Percentiles rank a stretch among this genome's conserved stretches.
These are phyloP conservation scores for Perca fluviatilis DNA, from an alignment of 2,113 vertebrate species.

Conservation along the genomic window DNA sequence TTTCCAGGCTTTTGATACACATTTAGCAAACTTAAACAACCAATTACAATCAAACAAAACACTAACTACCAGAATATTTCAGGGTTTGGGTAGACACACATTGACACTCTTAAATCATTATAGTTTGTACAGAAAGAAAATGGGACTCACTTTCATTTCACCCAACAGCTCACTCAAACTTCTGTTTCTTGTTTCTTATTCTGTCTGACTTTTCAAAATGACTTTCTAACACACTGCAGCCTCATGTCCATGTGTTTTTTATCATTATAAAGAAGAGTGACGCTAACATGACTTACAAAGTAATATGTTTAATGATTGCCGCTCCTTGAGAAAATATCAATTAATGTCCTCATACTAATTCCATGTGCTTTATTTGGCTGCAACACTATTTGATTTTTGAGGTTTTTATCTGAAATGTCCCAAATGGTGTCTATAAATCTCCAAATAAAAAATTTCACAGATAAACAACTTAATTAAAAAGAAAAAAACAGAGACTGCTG, in stretches of 20 bases:
- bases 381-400: not conserved
- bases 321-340: constrained; percentile 18
- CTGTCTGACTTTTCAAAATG: not conserved
- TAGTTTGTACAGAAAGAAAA: not conserved
- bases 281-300: not conserved
- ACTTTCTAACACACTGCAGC: not conserved
- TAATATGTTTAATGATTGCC: constrained; percentile 26
- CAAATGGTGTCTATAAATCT: not conserved
- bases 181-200: constrained; percentile 7
- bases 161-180: not conserved
- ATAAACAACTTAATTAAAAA: constrained; percentile 22
- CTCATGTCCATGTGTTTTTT: constrained; percentile 2
- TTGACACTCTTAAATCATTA: not conserved
- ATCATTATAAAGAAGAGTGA: not conserved
- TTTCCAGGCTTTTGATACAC: not conserved
- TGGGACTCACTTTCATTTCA: not conserved
- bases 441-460: not conserved
- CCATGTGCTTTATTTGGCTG: constrained; percentile 12
- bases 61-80: not conserved
- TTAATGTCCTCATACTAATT: constrained; percentile 6
- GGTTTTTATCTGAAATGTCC: constrained; percentile 14
- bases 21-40: not conserved
- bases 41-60: not conserved
- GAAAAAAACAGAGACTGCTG: constrained; percentile 7
- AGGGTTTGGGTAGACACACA: not conserved